Evolutionary conservation across 2,888 invertebrate genomes (phyloP).

Genomic region (Zonitis immaculata): DNA sequence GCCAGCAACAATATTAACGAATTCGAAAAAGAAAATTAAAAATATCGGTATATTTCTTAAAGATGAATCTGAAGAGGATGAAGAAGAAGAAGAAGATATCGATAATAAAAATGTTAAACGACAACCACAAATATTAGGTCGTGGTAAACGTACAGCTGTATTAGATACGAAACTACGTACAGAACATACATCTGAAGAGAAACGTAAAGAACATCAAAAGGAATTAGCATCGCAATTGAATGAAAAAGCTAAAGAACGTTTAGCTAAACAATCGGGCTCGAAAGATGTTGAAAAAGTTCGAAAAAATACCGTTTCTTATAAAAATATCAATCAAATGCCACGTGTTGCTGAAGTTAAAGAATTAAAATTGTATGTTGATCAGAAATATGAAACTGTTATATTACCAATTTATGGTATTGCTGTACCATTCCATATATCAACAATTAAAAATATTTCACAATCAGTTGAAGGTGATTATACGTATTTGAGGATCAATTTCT

Average conservation of each 20-base stretch:
- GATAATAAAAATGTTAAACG: slow-evolving; percentile 70
- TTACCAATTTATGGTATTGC: slow-evolving; percentile 94
- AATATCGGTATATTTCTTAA: slow-evolving; percentile 94
- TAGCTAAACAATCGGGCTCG: slow-evolving; percentile 81
- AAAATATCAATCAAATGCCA: slow-evolving; percentile 87
- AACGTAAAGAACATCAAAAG: slow-evolving; percentile 93
- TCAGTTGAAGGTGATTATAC: slow-evolving; percentile 99
- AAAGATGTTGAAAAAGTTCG: slow-evolving; percentile 85
- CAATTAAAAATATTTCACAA: slow-evolving; percentile 97
- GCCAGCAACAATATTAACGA: slow-evolving; percentile 81
- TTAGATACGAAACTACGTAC: slow-evolving; percentile 89
- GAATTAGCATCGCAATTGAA: slow-evolving; percentile 88
- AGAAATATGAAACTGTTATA: slow-evolving; percentile 97
- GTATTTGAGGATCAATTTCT: slow-evolving; percentile 96
- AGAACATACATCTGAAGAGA: slow-evolving; percentile 95
- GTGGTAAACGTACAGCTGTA: slow-evolving; percentile 82
- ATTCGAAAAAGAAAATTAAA: slow-evolving; percentile 91
- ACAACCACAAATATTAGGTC: slow-evolving; percentile 64
- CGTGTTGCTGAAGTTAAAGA: slow-evolving; percentile 89
- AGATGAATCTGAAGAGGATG: slow-evolving; percentile 76
- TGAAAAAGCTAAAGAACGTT: slow-evolving; percentile 85
- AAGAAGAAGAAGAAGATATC: slow-evolving; percentile 76
- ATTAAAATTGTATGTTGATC: slow-evolving; percentile 91
- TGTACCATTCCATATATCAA: slow-evolving; percentile 98
- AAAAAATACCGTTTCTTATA: slow-evolving; percentile 94